Evolutionary conservation across 1,140 invertebrate species (phyloP).

Genomic region (Sycobia sp.): DNA sequence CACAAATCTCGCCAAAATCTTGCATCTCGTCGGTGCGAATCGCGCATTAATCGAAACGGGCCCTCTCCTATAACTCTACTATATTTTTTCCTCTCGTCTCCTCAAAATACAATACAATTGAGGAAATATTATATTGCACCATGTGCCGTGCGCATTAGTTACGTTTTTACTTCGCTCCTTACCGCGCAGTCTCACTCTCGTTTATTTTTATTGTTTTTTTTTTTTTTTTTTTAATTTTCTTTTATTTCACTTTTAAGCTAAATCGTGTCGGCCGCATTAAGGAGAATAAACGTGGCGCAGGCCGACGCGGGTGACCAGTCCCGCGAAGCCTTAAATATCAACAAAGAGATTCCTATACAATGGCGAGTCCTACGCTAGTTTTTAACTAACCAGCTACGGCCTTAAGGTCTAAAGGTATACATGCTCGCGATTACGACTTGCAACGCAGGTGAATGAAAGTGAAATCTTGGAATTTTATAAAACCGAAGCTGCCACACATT

Average conservation of each 20-base stretch:
- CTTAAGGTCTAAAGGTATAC: constrained; percentile 61
- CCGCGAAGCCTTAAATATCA: constrained; percentile 47
- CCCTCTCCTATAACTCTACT: constrained; percentile 12
- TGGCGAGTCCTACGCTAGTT: constrained; percentile 51
- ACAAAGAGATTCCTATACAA: constrained; percentile 61
- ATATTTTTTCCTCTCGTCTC: background rate
- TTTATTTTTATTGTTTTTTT: constrained; percentile 19
- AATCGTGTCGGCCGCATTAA: constrained; percentile 27
- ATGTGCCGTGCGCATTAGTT: constrained; percentile 41
- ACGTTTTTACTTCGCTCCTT: constrained; percentile 30
- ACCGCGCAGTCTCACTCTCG: constrained; percentile 34
- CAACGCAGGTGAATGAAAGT: constrained; percentile 51
- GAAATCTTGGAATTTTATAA: constrained; percentile 19
- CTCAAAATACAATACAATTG: constrained; percentile 18
- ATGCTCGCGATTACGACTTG: constrained; percentile 50
- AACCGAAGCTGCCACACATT: constrained; percentile 16
- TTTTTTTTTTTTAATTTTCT: background rate
- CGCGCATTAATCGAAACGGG: constrained; percentile 19
- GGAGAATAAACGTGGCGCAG: constrained; percentile 24
- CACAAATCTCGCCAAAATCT: constrained; percentile 1
- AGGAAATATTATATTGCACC: constrained; percentile 55
- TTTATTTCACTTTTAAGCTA: constrained; percentile 17
- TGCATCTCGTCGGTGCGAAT: constrained; percentile 11
- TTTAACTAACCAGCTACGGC: constrained; percentile 56
- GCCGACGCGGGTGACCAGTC: constrained; percentile 38